Evolutionary conservation across 2,113 vertebrate genomes (phyloP).

Genomic region (Melospiza georgiana): DNA sequence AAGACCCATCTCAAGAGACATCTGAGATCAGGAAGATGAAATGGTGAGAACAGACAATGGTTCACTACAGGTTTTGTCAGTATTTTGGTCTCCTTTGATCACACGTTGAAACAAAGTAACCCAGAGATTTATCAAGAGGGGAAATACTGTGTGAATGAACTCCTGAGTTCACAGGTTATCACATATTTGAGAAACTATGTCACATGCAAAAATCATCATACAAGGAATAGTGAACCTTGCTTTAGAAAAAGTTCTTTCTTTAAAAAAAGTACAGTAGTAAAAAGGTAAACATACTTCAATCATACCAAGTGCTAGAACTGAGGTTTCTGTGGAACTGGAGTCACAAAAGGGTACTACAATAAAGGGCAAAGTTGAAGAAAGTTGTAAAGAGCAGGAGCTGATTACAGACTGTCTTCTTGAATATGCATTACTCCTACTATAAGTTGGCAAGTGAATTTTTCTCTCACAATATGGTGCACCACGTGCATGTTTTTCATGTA

Average conservation of each 20-base stretch:
- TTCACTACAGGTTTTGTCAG: not conserved
- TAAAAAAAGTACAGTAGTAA: not conserved
- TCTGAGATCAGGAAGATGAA: not conserved
- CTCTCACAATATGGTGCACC: conserved; percentile 1
- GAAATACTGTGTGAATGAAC: not conserved
- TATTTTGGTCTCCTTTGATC: not conserved
- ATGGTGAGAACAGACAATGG: not conserved
- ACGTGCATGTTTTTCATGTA: not conserved
- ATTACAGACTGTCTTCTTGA: not conserved
- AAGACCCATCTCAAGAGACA: not conserved
- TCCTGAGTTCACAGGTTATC: not conserved
- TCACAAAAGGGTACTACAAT: not conserved
- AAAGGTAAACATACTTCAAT: not conserved
- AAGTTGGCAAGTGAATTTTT: not conserved
- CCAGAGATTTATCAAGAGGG: not conserved
- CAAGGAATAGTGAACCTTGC: not conserved
- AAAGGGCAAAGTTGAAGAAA: not conserved
- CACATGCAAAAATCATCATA: not conserved
- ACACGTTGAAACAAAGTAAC: not conserved
- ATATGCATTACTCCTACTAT: conserved; percentile 13
- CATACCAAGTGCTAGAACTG: not conserved
- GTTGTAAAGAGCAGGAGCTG: not conserved
- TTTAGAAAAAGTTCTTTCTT: not conserved
- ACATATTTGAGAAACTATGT: not conserved
- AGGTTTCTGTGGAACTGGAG: not conserved